Evolutionary conservation across 2,113 vertebrate species (phyloP), one percentile per base, ranked within the genome.

Genomic region (Anser brachyrhynchus): DNA sequence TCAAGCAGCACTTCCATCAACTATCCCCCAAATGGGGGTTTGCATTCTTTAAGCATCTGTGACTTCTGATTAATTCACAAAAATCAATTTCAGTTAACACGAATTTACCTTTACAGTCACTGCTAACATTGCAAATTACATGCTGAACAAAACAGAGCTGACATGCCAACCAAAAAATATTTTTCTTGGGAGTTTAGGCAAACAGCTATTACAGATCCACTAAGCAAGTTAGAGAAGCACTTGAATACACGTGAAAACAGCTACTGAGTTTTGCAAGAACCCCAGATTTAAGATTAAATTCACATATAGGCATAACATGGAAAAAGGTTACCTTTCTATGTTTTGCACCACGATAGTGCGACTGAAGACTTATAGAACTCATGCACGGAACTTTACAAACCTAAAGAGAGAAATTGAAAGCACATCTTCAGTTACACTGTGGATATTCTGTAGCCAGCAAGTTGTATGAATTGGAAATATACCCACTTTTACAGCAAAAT

Each of bases 241-340:
- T 61, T 61, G 26, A 79, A 79, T 21, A 17, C 11, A 0, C 0
- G 5, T 31, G 39, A 93, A 85, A 72, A 57, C 41, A 73, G 33
- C 20, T 20, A 70, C 3, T 9, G 29, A 84, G 13, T 18, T 67
- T 22, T 23, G 37, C 4, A 59, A 28, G 33, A 84, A 52, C 35
- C 20, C 9, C 5, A 5, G 43, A 61, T 23, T 62, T 62, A 54
- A 3, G 0, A 72, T 19, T 59, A 78, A 57, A 55, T 19, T 41
- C 44, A 44, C 22, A 62, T 6, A 69, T 5, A 52, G 6, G 59
- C 14, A 62, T 59, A 84, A 43, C 12, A 84, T 3, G 11, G 62
- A 55, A 80, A 75, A 84, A 31, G 9, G 22, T 96, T 97, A 97
- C 96, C 96, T 96, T 97, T 92, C 67, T 95, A 7, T 97, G 96